Evolutionary conservation across 1,140 invertebrate species (phyloP).

Genomic region (Piezodorus guildinii): DNA sequence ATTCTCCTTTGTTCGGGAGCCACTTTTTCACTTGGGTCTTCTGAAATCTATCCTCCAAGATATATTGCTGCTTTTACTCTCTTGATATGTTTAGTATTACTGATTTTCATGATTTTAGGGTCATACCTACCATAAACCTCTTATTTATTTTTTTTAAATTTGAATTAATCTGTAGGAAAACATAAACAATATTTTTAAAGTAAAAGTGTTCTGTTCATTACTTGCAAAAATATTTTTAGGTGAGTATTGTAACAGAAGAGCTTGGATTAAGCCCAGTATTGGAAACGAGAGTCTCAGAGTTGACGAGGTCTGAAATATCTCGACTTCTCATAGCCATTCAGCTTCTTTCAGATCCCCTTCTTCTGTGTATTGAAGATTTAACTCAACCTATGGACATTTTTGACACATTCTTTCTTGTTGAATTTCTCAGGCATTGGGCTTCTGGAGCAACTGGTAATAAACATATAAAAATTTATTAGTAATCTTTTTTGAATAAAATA

Average conservation of each 20-base stretch:
- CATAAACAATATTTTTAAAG: no score
- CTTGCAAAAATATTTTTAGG: constrained; percentile 38
- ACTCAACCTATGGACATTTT: constrained; percentile 91
- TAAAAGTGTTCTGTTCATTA: no score
- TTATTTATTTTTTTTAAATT: no score
- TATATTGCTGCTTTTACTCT: no score
- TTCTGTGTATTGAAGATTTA: constrained; percentile 77
- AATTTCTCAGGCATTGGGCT: constrained; percentile 88
- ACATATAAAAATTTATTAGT: background rate
- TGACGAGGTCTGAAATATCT: constrained; percentile 76
- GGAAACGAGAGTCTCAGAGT: constrained; percentile 58
- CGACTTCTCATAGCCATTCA: constrained; percentile 79
- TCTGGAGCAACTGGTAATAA: constrained; percentile 51
- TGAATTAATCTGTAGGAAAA: no score
- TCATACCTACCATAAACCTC: no score
- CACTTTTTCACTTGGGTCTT: no score
- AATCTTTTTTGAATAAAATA: background rate
- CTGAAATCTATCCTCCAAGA: no score
- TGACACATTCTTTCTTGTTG: constrained; percentile 88
- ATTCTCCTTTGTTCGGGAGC: no score
- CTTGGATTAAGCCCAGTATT: constrained; percentile 74
- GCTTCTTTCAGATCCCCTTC: constrained; percentile 67
- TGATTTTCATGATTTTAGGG: no score
- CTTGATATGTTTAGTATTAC: no score
- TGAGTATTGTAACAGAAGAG: constrained; percentile 76